These are phyloP conservation scores for Lucilia sericata DNA, from an alignment of 1,140 invertebrate genomes.

Conservation along the genomic window DNA sequence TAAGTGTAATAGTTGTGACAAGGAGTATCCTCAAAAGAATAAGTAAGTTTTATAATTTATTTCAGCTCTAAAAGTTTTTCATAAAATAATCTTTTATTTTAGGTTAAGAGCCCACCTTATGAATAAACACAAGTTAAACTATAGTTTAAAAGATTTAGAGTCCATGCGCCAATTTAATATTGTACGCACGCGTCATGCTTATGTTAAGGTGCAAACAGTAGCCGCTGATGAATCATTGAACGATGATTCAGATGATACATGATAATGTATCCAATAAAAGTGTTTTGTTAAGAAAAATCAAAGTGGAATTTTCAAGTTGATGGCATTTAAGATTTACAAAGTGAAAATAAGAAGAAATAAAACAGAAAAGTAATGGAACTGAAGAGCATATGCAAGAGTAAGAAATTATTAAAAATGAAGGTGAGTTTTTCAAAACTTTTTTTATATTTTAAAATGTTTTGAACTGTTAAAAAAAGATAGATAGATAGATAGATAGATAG, in stretches of 20 bases:
- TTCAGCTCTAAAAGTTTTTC: background rate
- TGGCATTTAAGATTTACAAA: too few relatives aligned
- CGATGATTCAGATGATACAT: background rate
- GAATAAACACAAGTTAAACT: constrained; percentile 48
- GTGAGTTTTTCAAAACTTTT: too few relatives aligned
- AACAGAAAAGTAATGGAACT: too few relatives aligned
- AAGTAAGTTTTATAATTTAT: constrained; percentile 51
- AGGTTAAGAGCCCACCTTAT: constrained; percentile 52
- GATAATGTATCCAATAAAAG: background rate
- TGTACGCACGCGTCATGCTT: constrained; percentile 33
- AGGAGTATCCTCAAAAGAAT: constrained; percentile 53
- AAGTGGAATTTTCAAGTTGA: too few relatives aligned
- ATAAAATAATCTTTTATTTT: constrained; percentile 14
- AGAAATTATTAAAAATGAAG: too few relatives aligned
- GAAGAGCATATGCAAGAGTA: too few relatives aligned
- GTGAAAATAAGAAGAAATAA: too few relatives aligned
- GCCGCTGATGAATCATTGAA: background rate
- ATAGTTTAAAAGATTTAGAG: constrained; percentile 50
- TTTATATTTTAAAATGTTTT: too few relatives aligned
- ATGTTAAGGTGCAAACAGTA: constrained; percentile 12
- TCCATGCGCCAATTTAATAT: constrained; percentile 53
- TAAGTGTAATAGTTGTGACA: constrained; percentile 52
- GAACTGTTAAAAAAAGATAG: too few relatives aligned
- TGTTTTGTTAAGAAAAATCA: too few relatives aligned
- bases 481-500: too few relatives aligned